Conservation (phyloP, 2,113 vertebrate genomes). For the Sialia sialis region DNA sequence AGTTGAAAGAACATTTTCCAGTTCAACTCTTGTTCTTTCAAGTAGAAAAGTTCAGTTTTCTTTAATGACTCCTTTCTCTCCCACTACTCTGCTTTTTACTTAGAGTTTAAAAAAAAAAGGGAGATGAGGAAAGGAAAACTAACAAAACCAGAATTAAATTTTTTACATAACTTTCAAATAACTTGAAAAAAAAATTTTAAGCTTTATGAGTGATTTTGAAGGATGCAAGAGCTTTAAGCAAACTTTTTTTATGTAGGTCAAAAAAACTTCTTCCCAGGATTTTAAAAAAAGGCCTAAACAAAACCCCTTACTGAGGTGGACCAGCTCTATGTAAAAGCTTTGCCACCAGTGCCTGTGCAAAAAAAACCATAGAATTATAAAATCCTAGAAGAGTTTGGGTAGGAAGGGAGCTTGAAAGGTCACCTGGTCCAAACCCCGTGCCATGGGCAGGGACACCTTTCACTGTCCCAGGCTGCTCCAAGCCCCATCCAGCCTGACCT, state of each 20-base stretch:
- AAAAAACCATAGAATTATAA: background rate
- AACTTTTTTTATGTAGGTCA: slow-evolving; percentile 40
- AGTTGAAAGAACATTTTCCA: slow-evolving; percentile 32
- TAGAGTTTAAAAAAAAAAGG: background rate
- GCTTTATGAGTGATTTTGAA: background rate
- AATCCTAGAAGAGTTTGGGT: background rate
- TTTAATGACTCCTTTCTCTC: background rate
- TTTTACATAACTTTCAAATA: background rate
- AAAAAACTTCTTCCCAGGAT: background rate
- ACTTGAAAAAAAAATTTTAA: background rate
- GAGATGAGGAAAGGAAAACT: background rate
- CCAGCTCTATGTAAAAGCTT: background rate
- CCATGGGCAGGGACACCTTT: background rate
- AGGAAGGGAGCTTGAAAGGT: background rate
- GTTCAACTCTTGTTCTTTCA: slow-evolving; percentile 34
- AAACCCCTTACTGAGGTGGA: background rate
- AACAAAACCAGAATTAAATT: background rate
- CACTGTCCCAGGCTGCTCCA: background rate
- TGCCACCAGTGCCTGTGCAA: background rate
- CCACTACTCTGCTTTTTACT: slow-evolving; percentile 11
- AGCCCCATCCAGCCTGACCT: background rate
- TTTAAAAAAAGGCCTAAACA: background rate
- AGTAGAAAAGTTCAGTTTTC: background rate
- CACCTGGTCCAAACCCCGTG: background rate
- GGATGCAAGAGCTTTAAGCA: background rate